Evolutionary conservation across 2,888 invertebrate genomes (phyloP).

Genomic region (Tetropium fuscum): DNA sequence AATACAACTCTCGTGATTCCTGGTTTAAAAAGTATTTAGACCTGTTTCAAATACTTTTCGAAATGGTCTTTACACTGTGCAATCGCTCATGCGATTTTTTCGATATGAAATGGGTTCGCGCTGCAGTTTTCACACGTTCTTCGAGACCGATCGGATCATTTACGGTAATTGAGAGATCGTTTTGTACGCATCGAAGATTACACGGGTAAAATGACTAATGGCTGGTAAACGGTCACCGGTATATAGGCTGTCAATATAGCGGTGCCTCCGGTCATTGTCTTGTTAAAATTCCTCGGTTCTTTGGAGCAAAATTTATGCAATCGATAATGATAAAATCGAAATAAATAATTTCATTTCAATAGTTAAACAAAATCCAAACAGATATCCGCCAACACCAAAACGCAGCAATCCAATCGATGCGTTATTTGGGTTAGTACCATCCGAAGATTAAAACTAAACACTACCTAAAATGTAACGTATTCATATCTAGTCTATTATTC

Average conservation of each 20-base stretch:
- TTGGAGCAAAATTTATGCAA: slow-evolving; percentile 41
- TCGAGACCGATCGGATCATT: slow-evolving; percentile 13
- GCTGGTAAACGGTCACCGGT: slow-evolving; percentile 47
- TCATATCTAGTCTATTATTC: no score
- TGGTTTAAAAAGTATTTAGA: no score
- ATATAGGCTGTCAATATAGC: slow-evolving; percentile 42
- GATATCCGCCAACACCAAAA: no score
- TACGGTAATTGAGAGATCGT: slow-evolving; percentile 23
- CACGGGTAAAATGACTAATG: slow-evolving; percentile 52
- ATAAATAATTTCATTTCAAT: slow-evolving; percentile 38
- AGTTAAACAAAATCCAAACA: no score
- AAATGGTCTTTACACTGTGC: no score
- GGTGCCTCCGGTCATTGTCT: slow-evolving; percentile 44
- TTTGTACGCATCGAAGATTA: slow-evolving; percentile 25
- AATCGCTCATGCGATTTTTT: no score
- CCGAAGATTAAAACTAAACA: no score
- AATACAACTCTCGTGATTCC: no score
- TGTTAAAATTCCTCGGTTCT: slow-evolving; percentile 51
- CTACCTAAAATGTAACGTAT: no score
- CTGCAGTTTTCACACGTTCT: slow-evolving; percentile 13
- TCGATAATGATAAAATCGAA: slow-evolving; percentile 31
- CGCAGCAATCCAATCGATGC: no score
- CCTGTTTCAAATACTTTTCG: no score
- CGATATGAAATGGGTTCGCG: not conserved
- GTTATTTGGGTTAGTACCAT: no score